phyloP scores from a whole-genome alignment of 2,888 invertebrate species.

The Cryptus armator region DNA sequence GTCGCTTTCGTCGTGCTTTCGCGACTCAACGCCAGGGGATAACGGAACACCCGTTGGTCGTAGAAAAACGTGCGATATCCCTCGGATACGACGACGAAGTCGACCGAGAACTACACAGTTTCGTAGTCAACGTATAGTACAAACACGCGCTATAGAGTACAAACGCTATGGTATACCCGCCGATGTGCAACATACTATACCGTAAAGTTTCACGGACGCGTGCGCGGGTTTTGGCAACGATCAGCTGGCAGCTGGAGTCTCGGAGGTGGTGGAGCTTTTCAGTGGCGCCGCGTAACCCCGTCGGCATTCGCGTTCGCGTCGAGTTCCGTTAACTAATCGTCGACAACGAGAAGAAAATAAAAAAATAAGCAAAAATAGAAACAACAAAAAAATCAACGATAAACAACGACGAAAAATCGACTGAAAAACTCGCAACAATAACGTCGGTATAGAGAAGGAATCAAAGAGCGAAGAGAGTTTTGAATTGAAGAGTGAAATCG shows the following conservation, averaged over 20 bases:
- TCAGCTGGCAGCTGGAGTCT: conserved; percentile 80
- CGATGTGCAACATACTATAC: conserved; percentile 13
- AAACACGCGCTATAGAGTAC: conserved; percentile 10
- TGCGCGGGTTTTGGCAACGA: conserved; percentile 83
- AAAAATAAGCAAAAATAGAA: background rate
- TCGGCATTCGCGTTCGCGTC: conserved; percentile 67
- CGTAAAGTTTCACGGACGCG: conserved; percentile 74
- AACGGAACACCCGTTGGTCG: background rate
- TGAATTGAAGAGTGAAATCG: background rate
- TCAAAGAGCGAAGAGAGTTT: background rate
- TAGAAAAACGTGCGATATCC: conserved; percentile 34
- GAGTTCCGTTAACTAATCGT: conserved; percentile 11
- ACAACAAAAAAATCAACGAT: background rate
- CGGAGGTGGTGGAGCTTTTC: conserved; percentile 70
- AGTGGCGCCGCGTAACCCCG: conserved; percentile 74
- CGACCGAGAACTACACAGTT: background rate
- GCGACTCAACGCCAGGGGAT: background rate
- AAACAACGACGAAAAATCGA: background rate
- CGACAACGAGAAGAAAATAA: background rate
- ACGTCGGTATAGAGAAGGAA: background rate
- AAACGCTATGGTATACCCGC: background rate
- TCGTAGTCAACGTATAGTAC: conserved; percentile 3
- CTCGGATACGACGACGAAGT: background rate
- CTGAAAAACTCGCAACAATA: background rate
- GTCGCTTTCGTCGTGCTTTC: conserved; percentile 1